Evolutionary conservation across 2,113 vertebrate species (phyloP), one percentile per base, ranked within the genome.

Genomic region (Ictidomys tridecemlineatus): DNA sequence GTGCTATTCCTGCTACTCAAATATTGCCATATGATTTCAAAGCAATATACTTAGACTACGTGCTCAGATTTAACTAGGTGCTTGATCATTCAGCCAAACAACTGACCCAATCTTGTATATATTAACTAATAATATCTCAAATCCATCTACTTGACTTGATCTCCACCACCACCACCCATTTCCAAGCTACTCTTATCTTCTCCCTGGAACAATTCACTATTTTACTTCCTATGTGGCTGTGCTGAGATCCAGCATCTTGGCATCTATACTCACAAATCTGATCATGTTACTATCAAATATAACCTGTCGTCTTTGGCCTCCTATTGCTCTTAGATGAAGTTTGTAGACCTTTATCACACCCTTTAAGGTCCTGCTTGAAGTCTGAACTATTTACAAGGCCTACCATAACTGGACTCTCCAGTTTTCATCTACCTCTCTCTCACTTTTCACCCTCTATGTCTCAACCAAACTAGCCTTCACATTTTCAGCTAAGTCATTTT

Each of bases 181-280:
- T n/a, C 32, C 69, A 58, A 51, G 34, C 14, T 56, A 76, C 10
- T 69, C 45, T 76, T 20, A 14, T 70, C 28, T 87, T 26, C 82
- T 63, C 39, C 70, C 61, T 84, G 37, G 3, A 51, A n/a, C n/a
- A n/a, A n/a, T 53, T 26, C 6, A 77, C 37, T 34, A n/a, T 30
- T 28, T 26, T 26, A 24, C 1, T 13, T 0, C 18, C 12, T n/a
- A n/a, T 4, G 8, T 10, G 42, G n/a, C 0, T 24, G 34, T 63
- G 26, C 51, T 69, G 8, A 1, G 30, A 17, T 70, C 48, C 2
- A 30, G 67, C 14, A 74, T 14, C 53, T n/a, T 79, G 48, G 6
- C 48, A 83, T 79, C 56, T 65, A 1, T 61, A 61, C 58, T 45
- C 22, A n/a, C 20, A 69, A 42, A 80, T 48, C 48, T 51, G 39